phyloP scores from a whole-genome alignment of 2,797 vertebrate species.

The Carcharodon carcharias region DNA sequence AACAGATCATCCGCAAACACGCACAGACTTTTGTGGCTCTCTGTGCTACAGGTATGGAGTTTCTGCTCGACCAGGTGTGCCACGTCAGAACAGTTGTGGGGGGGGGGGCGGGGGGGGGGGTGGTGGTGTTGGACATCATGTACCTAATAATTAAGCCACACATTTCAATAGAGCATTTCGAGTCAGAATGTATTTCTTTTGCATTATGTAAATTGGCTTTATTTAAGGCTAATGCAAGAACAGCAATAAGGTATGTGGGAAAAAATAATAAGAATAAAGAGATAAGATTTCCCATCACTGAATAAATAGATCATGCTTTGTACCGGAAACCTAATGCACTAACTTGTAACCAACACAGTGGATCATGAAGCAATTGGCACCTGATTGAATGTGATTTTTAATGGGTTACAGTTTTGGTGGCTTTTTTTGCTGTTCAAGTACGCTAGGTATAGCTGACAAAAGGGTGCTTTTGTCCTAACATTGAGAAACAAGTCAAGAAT shows the following conservation, averaged over 20 bases:
- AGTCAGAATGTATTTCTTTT: not conserved
- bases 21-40: slow-evolving; percentile 96
- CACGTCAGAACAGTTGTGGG: not conserved
- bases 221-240: not conserved
- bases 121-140: too few relatives aligned
- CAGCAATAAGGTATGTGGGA: not conserved
- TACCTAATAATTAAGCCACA: not conserved
- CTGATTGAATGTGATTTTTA: not conserved
- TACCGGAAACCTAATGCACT: not conserved
- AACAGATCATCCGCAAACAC: slow-evolving; percentile 92
- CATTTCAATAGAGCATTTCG: not conserved
- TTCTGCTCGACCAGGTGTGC: not conserved
- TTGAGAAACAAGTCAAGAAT: not conserved
- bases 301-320: not conserved
- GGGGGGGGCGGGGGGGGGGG: not conserved
- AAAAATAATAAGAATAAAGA: not conserved
- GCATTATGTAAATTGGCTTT: not conserved
- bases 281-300: not conserved
- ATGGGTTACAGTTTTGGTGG: not conserved
- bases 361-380: not conserved
- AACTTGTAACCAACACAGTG: not conserved
- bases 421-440: not conserved
- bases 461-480: not conserved
- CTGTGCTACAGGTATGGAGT: slow-evolving; percentile 86
- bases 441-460: not conserved